Base-by-base conservation (phyloP, 2,113 vertebrate species). In the Corythaeola cristata region DNA sequence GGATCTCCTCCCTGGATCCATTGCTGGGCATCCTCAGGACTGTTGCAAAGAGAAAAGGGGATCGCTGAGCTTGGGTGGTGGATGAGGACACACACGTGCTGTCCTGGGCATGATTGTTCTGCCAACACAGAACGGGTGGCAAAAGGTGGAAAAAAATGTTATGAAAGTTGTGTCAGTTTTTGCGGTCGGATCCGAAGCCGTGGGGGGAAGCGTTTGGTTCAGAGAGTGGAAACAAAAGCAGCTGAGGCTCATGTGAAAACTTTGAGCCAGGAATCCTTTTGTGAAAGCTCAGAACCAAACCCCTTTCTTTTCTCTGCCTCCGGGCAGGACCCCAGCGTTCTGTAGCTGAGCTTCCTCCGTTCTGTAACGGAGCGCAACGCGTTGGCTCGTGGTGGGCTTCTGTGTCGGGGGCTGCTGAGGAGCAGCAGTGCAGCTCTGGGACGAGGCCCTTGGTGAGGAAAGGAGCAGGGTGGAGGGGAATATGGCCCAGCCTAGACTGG, bases 151-250 rank as follows among this genome's bases (percentile, higher is more conserved):
- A 19, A 71, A 11, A 27, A 89, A 35, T 0, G 1, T 33, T 28
- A 4, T 3, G 6, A 30, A 41, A 63, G 28, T 4, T 2, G 33
- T 23, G 71, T 9, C 18, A 1, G 86, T 19, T 90, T 69, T 47
- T 80, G 44, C 68, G 30, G 2, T 47, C 3, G 1, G 73, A 72
- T 18, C 63, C 1, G 24, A 35, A 68, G 76, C 89, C 1, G 0
- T 9, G 67, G 90, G 67, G 90, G 49, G 75, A 72, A 76, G 53
- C 3, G 0, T 45, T 90, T 71, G 86, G 41, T 90, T 81, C 86
- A 74, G 80, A 89, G 92, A 21, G 32, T 86, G 73, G 73, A 59
- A 95, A 90, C 93, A 92, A 96, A 95, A 93, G 86, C 67, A 6
- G 35, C 14, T 11, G 50, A 55, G 88, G 79, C 79, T 66, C 63